phyloP scores from a whole-genome alignment of 2,113 vertebrate species.

The Urocynchramus pylzowi region DNA sequence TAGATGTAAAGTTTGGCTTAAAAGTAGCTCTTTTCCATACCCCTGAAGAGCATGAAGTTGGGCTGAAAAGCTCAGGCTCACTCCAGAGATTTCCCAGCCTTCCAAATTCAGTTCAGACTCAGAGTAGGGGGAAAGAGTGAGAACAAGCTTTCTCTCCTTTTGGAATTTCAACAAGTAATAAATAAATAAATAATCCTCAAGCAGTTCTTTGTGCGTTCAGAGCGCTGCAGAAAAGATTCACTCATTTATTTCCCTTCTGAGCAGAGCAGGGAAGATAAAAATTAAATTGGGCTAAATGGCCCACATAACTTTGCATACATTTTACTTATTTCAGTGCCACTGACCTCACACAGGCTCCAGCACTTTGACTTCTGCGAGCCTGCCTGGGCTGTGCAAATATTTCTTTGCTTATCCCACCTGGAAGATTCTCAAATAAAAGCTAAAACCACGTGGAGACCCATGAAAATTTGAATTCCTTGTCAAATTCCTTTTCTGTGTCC shows the following conservation, averaged over 20 bases:
- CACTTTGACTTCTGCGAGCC: neutral
- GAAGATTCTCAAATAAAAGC: neutral
- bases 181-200: slow-evolving; percentile 56
- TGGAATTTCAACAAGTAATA: slow-evolving; percentile 30
- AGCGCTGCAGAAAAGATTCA: neutral
- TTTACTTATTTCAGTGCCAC: neutral
- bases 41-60: neutral
- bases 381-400: neutral
- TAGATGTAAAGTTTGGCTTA: neutral
- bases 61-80: slow-evolving; percentile 21
- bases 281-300: neutral
- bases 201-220: neutral
- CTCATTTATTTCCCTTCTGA: neutral
- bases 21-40: slow-evolving; percentile 31
- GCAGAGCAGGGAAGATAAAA: neutral
- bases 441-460: rapidly evolving
- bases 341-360: neutral
- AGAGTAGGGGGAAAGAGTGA: neutral
- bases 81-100: neutral
- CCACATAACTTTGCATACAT: neutral
- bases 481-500: neutral
- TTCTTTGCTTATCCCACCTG: neutral
- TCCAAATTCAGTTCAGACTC: neutral
- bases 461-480: neutral
- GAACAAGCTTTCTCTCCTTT: neutral